Percentiles rank a stretch among this genome's conserved stretches.
Evolutionary conservation across 2,113 vertebrate species (phyloP).

Genomic region (Burhinus oedicnemus): DNA sequence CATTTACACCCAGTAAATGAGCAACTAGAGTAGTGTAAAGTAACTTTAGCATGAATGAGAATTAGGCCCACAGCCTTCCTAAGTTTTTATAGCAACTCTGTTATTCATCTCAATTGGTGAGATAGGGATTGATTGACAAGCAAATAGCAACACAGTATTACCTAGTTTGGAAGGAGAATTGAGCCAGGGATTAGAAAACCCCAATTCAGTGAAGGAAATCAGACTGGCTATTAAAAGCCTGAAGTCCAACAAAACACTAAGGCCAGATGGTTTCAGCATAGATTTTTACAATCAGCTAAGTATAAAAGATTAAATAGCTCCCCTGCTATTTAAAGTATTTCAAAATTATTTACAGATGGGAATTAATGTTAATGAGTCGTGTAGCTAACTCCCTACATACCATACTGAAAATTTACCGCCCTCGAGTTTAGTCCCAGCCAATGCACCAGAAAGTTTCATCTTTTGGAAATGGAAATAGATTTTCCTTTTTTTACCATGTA

Average conservation of each 20-base stretch:
- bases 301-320: conserved; percentile 71
- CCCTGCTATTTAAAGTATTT: conserved; percentile 68
- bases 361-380: conserved; percentile 71
- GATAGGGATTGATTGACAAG: conserved; percentile 72
- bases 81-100: conserved; percentile 56
- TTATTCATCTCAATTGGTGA: conserved; percentile 73
- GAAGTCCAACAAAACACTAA: conserved; percentile 63
- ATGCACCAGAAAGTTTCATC: conserved; percentile 39
- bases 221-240: conserved; percentile 63
- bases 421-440: conserved; percentile 48
- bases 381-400: conserved; percentile 54
- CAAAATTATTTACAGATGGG: conserved; percentile 71
- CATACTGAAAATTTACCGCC: conserved; percentile 47
- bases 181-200: conserved; percentile 71
- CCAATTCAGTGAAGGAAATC: conserved; percentile 65
- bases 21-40: conserved; percentile 28
- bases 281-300: conserved; percentile 71
- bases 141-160: conserved; percentile 45
- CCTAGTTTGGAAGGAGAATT: conserved; percentile 64
- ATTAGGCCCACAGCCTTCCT: conserved; percentile 61
- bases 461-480: conserved; percentile 29
- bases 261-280: conserved; percentile 75
- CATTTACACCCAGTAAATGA: conserved; percentile 57
- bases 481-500: conserved; percentile 28
- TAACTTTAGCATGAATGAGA: conserved; percentile 43